Conservation (phyloP, 2,888 invertebrate genomes). For the Aphidius colemani region DNA sequence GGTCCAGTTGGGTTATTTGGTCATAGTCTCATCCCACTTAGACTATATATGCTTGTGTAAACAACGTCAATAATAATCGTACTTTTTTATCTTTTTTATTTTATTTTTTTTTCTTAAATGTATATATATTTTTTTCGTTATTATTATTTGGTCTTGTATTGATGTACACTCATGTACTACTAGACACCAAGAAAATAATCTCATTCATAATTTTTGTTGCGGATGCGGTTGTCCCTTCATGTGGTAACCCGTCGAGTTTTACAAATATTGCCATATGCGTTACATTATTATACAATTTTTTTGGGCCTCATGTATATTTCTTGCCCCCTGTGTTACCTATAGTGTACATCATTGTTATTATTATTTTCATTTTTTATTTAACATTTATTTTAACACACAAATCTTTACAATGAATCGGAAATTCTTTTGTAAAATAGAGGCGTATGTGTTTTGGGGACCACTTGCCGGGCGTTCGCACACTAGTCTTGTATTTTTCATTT, state of each 20-base stretch:
- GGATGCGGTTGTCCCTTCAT: slow-evolving; percentile 30
- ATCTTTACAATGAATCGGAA: slow-evolving; percentile 54
- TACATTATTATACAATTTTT: slow-evolving; percentile 55
- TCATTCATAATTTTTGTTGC: slow-evolving; percentile 47
- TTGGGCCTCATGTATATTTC: slow-evolving; percentile 33
- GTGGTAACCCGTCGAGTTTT: slow-evolving; percentile 58
- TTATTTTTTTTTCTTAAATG: slow-evolving; percentile 16
- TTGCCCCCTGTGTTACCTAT: slow-evolving; percentile 36
- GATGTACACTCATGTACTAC: no score
- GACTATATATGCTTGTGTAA: neutral
- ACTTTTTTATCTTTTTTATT: slow-evolving; percentile 22
- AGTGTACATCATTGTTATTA: slow-evolving; percentile 50
- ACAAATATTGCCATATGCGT: slow-evolving; percentile 59
- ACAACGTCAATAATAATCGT: neutral
- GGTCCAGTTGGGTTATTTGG: slow-evolving; percentile 17
- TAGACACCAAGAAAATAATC: slow-evolving; percentile 40
- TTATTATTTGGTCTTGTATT: neutral
- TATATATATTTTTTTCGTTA: neutral
- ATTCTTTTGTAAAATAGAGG: slow-evolving; percentile 48
- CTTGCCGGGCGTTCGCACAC: slow-evolving; percentile 57
- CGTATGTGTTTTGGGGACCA: slow-evolving; percentile 42
- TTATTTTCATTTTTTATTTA: slow-evolving; percentile 20
- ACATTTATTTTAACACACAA: slow-evolving; percentile 38
- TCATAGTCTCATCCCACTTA: slow-evolving; percentile 6
- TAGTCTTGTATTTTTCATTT: slow-evolving; percentile 31